Percentiles rank a stretch among this genome's conserved stretches.
phyloP scores from a whole-genome alignment of 2,888 invertebrate genomes.

The Trachelus iudaicus region DNA sequence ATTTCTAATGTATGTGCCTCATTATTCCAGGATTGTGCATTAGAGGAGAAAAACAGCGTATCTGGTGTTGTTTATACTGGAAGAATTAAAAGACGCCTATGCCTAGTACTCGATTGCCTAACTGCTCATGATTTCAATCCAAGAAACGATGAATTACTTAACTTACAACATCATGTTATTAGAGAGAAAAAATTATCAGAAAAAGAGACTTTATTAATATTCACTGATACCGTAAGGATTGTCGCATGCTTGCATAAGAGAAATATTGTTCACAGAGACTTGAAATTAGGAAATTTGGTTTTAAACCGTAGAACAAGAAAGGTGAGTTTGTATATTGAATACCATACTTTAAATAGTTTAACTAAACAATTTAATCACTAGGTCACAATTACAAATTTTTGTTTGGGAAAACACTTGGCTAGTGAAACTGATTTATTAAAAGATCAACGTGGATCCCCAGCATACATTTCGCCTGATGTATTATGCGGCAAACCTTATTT shows the following conservation, averaged over 20 bases:
- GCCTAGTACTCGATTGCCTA: slow-evolving; percentile 80
- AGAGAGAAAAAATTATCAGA: slow-evolving; percentile 80
- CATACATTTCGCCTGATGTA: slow-evolving; percentile 85
- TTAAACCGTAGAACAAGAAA: slow-evolving; percentile 75
- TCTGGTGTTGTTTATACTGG: slow-evolving; percentile 70
- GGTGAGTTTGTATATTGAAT: slow-evolving; percentile 25
- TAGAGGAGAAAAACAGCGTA: slow-evolving; percentile 72
- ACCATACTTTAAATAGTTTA: background rate
- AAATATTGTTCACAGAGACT: slow-evolving; percentile 82
- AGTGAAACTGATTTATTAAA: slow-evolving; percentile 77
- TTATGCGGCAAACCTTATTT: slow-evolving; percentile 80
- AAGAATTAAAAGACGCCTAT: slow-evolving; percentile 71
- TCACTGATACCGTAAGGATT: slow-evolving; percentile 79
- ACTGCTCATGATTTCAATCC: slow-evolving; percentile 75
- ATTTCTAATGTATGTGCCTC: background rate
- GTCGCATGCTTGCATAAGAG: slow-evolving; percentile 80
- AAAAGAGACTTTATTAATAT: slow-evolving; percentile 78
- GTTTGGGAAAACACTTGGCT: slow-evolving; percentile 80
- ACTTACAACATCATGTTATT: slow-evolving; percentile 81
- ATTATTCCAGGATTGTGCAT: slow-evolving; percentile 73
- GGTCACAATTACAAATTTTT: slow-evolving; percentile 81
- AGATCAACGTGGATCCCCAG: slow-evolving; percentile 83
- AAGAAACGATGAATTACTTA: slow-evolving; percentile 71
- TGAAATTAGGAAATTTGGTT: slow-evolving; percentile 82
- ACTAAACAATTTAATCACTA: slow-evolving; percentile 38